Evolutionary conservation across 2,888 invertebrate genomes (phyloP), one percentile per base, ranked within the genome.

Genomic region (Drosophila nr. medialis): DNA sequence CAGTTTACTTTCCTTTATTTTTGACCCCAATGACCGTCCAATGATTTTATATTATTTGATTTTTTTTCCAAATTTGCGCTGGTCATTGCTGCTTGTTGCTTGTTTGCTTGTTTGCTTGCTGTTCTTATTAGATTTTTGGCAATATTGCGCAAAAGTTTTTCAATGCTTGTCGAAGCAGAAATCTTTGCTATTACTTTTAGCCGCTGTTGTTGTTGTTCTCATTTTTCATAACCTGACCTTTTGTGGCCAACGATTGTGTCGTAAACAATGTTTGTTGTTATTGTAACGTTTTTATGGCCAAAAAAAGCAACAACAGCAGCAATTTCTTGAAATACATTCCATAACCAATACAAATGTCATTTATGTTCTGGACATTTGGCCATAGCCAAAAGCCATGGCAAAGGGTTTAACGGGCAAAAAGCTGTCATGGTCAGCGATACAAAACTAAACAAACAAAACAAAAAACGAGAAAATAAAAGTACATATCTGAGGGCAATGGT

Each of bases 331-430:
- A 87, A 85, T 85, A 79, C 88, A 71, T 77, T 80, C 81, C 72
- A 81, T 89, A 87, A 82, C 85, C 85, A 85, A 85, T 85, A 85
- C 83, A 90, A 86, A 81, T 88, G 86, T 88, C 86, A 90, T 86
- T 86, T 90, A 81, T 86, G 86, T 80, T 76, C 84, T 59, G 77
- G 86, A 88, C 90, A 86, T 81, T 75, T 82, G 71, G 64, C 59
- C 58, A 45, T 64, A 50, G 30, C 50, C 55, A 68, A n/a, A 29
- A 55, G 42, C 49, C 40, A n/a, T 50, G 32, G 50, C 36, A 58
- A 45, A 32, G 45, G 77, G 71, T 58, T 60, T 51, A 34, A 61
- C 49, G 58, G 58, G 45, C 38, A 68, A 64, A 86, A 84, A 82
- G 76, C 83, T 86, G 90, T 83, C 90, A 83, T 67, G 86, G 90